Evolutionary conservation across 2,888 invertebrate species (phyloP).

Genomic region (Athrips mouffetella): DNA sequence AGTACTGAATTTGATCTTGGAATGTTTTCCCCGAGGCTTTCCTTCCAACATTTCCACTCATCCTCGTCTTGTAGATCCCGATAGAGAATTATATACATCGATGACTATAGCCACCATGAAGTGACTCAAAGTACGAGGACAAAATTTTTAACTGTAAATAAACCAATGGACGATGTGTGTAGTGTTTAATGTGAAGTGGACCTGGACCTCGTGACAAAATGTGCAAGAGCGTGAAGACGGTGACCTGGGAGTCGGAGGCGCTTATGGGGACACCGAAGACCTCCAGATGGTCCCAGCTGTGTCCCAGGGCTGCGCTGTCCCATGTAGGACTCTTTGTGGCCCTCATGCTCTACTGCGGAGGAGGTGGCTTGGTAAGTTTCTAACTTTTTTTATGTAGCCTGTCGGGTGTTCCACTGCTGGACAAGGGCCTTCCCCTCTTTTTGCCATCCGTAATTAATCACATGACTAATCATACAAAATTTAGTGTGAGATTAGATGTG

Average conservation of each 20-base stretch:
- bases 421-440: no score
- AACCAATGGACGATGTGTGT: constrained; percentile 24
- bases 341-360: constrained; percentile 86
- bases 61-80: no score
- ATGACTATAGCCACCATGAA: no score
- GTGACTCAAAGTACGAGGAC: no score
- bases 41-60: no score
- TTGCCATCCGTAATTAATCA: no score
- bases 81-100: no score
- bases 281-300: constrained; percentile 67
- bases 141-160: neutral
- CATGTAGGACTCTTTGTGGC: constrained; percentile 87
- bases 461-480: no score
- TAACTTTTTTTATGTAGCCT: neutral
- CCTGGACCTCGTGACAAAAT: constrained; percentile 45
- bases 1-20: no score
- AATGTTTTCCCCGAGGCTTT: no score
- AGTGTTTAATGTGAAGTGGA: constrained; percentile 29
- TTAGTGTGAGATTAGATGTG: no score
- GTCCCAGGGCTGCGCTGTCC: constrained; percentile 82
- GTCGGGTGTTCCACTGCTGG: no score
- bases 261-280: constrained; percentile 58
- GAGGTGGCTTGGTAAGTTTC: constrained; percentile 86
- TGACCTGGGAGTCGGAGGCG: constrained; percentile 72
- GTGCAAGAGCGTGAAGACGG: constrained; percentile 65